These are phyloP conservation scores for Hermetia illucens DNA, from an alignment of 1,140 invertebrate species.

Conservation along the genomic window DNA sequence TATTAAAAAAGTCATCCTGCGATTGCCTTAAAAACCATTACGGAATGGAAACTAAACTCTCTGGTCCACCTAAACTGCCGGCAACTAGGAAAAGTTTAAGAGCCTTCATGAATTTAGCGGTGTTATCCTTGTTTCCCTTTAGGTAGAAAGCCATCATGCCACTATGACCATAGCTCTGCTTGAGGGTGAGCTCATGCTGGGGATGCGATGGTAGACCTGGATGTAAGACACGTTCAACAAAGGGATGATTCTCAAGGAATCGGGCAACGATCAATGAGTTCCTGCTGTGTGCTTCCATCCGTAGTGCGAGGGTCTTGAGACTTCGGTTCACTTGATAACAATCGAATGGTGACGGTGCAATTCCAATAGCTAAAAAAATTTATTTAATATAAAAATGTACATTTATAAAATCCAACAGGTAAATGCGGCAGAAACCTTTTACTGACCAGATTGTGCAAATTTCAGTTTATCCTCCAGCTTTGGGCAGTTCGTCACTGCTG, in stretches of 20 bases:
- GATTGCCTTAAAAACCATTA: conserved; percentile 23
- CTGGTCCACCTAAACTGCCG: conserved; percentile 64
- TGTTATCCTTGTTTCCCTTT: conserved; percentile 41
- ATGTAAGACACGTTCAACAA: conserved; percentile 48
- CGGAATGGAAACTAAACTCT: conserved; percentile 50
- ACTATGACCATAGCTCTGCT: conserved; percentile 54
- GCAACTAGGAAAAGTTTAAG: conserved; percentile 54
- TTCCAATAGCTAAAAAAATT: conserved; percentile 49
- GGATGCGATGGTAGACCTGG: conserved; percentile 59
- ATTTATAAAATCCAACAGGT: conserved; percentile 40
- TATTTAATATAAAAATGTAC: conserved; percentile 32
- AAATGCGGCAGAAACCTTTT: conserved; percentile 18
- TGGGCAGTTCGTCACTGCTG: conserved; percentile 42
- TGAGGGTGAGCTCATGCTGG: conserved; percentile 50
- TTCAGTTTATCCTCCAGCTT: conserved; percentile 42
- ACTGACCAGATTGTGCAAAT: conserved; percentile 58
- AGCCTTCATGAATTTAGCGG: conserved; percentile 42
- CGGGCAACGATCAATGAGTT: conserved; percentile 55
- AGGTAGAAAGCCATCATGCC: conserved; percentile 65
- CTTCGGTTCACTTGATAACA: conserved; percentile 63
- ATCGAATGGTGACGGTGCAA: conserved; percentile 71
- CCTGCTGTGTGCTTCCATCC: conserved; percentile 62
- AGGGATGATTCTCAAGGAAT: conserved; percentile 48
- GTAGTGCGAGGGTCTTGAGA: conserved; percentile 60
- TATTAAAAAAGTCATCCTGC: neutral